Evolutionary conservation across 2,888 invertebrate species (phyloP), one percentile per base, ranked within the genome.

Genomic region (Ormyrus thymus): DNA sequence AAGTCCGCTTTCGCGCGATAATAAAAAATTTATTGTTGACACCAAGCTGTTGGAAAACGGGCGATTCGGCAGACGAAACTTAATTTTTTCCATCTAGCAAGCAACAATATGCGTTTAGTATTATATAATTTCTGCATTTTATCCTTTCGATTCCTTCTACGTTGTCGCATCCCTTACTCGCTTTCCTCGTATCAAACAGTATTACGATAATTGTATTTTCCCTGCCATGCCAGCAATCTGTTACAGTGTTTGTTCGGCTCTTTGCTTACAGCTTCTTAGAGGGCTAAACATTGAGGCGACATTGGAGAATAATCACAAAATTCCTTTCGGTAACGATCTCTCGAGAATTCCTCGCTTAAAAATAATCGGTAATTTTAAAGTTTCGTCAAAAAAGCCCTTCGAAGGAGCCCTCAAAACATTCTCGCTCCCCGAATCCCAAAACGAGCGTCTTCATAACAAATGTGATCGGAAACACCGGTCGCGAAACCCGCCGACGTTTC

Each of bases 91-190:
- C 59, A 74, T 45, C 74, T 11, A 6, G n/a, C 58, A 55, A 66
- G 74, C 58, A 74, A 66, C 66, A 74, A 78, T 74, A 70, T 75
- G 43, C 48, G 53, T 71, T 29, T 53, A 50, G 43, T 75, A 75
- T 29, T 29, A 29, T 29, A 29, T 65, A 64, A 70, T 61, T 51
- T 75, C 55, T 48, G 46, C 51, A 7, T 15, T 70, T 46, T 46
- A 55, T 56, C 10, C 43, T 53, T 51, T 46, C 46, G 10, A 45
- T 70, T 70, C 48, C n/a, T 55, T 13, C 11, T 51, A 48, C n/a
- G 15, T 50, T 48, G 62, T 68, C 43, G 6, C 45, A 43, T 45
- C 46, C 50, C 11, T 66, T 15, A 11, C 11, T 43, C 29, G 53
- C n/a, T 70, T 61, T 50, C 13, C 51, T 15, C 69, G 56, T 69